Conservation (phyloP, 2,113 vertebrate species). For the Caranx melampygus region DNA sequence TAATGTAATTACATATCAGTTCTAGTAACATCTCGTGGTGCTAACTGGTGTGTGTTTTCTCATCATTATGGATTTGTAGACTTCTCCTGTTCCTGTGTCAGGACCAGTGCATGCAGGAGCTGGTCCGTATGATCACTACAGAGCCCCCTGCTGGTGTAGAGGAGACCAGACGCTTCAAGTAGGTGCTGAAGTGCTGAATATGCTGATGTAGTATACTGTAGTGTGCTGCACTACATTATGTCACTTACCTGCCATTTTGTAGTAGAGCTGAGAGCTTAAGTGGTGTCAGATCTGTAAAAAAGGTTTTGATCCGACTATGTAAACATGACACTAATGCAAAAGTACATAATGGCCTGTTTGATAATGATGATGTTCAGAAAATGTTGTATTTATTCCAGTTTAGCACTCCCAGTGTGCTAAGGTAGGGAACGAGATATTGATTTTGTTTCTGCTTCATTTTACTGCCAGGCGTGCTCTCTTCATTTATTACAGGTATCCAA, state of each 20-base stretch:
- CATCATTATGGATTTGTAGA: constrained; percentile 60
- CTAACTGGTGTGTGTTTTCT: constrained; percentile 28
- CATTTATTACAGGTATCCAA: constrained; percentile 86
- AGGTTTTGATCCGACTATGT: background rate
- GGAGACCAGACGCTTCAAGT: constrained; percentile 98
- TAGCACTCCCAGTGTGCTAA: background rate
- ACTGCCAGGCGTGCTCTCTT: constrained; percentile 22
- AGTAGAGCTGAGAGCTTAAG: background rate
- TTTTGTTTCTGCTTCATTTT: constrained; percentile 7
- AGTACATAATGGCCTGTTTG: background rate
- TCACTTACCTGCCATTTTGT: constrained; percentile 16
- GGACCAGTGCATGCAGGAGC: constrained; percentile 93
- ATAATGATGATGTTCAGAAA: background rate
- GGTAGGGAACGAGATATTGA: background rate
- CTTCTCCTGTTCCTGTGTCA: constrained; percentile 94
- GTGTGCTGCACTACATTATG: constrained; percentile 21
- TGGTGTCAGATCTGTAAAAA: background rate
- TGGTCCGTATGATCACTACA: constrained; percentile 92
- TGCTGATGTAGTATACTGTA: constrained; percentile 43
- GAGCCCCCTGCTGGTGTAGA: constrained; percentile 94
- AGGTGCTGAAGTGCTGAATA: constrained; percentile 71
- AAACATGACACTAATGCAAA: background rate
- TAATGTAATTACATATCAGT: background rate
- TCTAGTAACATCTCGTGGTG: background rate
- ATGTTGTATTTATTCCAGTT: background rate